Conservation (phyloP, 1,140 invertebrate genomes). For the Orius laevigatus region DNA sequence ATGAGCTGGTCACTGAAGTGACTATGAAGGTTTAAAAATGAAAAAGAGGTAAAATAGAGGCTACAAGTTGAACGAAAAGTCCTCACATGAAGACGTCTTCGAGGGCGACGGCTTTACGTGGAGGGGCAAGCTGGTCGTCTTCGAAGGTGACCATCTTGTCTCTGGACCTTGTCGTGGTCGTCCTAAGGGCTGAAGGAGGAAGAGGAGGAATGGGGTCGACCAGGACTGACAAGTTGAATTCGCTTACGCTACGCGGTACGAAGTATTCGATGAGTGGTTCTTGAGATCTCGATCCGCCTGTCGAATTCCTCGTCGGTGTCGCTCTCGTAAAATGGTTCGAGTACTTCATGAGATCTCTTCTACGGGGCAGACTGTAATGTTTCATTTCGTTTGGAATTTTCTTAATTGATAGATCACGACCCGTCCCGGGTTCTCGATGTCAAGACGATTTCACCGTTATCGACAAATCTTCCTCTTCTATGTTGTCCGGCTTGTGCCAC, state of each 20-base stretch:
- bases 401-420: constrained; percentile 30
- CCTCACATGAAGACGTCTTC: constrained; percentile 49
- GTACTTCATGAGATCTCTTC: constrained; percentile 13
- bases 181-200: constrained; percentile 25
- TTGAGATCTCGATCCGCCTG: constrained; percentile 25
- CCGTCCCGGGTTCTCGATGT: constrained; percentile 24
- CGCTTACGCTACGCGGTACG: constrained; percentile 62
- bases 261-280: constrained; percentile 60
- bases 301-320: constrained; percentile 15
- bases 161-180: constrained; percentile 26
- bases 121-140: constrained; percentile 38
- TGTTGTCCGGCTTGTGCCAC: constrained; percentile 23
- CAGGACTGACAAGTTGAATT: constrained; percentile 52
- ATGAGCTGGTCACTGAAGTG: too few species aligned
- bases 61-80: too few species aligned
- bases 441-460: constrained; percentile 18
- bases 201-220: constrained; percentile 35
- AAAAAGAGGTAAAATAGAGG: too few species aligned
- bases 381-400: constrained; percentile 17
- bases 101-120: constrained; percentile 25
- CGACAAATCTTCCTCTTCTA: constrained; percentile 26
- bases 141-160: constrained; percentile 73
- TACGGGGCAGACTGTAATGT: constrained; percentile 18
- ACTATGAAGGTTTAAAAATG: too few species aligned
- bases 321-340: constrained; percentile 14